Evolutionary conservation across 2,888 invertebrate genomes (phyloP).

Genomic region (Tiphia femorata): DNA sequence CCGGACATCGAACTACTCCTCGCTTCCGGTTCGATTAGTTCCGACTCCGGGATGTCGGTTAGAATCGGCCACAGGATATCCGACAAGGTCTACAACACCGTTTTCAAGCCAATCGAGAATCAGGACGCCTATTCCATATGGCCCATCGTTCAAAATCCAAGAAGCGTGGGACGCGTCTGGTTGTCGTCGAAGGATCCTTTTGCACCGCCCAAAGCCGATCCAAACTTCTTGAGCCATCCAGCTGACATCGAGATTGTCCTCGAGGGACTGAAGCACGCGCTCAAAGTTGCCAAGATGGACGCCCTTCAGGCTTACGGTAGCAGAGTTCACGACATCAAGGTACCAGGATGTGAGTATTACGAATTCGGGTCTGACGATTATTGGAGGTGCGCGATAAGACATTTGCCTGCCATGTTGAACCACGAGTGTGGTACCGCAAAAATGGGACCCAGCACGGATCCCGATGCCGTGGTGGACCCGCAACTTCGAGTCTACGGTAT

Average conservation of each 20-base stretch:
- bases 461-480: slow-evolving; percentile 73
- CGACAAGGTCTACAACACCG: slow-evolving; percentile 65
- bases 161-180: slow-evolving; percentile 77
- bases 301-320: slow-evolving; percentile 70
- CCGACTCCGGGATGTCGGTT: slow-evolving; percentile 69
- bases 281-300: slow-evolving; percentile 69
- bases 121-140: slow-evolving; percentile 72
- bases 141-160: slow-evolving; percentile 80
- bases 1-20: slow-evolving; percentile 71
- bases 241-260: slow-evolving; percentile 65
- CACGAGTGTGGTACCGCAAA: slow-evolving; percentile 75
- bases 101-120: slow-evolving; percentile 68
- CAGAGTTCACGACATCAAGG: slow-evolving; percentile 63
- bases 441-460: slow-evolving; percentile 72
- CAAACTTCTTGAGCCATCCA: slow-evolving; percentile 83
- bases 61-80: slow-evolving; percentile 60
- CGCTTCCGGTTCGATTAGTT: slow-evolving; percentile 69
- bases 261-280: slow-evolving; percentile 72
- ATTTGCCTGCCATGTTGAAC: slow-evolving; percentile 75
- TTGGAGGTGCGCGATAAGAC: slow-evolving; percentile 77
- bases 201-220: slow-evolving; percentile 80
- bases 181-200: slow-evolving; percentile 81
- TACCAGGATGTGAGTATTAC: slow-evolving; percentile 72
- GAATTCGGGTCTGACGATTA: slow-evolving; percentile 74
- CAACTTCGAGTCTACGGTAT: slow-evolving; percentile 72